phyloP scores from a whole-genome alignment of 2,888 invertebrate species.

The Drosophila lacicola region DNA sequence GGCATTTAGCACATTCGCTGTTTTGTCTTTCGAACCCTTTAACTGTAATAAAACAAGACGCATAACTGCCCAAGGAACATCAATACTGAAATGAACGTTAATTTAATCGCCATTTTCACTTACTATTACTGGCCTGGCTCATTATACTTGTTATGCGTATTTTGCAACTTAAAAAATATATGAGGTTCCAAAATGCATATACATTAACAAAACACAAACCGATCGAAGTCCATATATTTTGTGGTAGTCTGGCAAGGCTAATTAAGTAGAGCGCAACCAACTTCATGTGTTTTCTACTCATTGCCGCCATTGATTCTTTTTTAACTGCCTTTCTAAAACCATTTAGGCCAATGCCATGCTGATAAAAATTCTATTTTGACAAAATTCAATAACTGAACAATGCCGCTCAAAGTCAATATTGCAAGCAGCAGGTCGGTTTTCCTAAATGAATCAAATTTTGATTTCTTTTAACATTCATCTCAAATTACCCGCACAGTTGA shows the following conservation, averaged over 20 bases:
- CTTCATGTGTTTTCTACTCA: neutral
- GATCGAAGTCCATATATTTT: neutral
- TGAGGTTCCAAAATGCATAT: neutral
- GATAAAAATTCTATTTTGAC: too few relatives aligned
- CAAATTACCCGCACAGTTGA: too few relatives aligned
- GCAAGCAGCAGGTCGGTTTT: too few relatives aligned
- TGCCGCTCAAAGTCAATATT: too few relatives aligned
- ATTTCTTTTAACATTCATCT: too few relatives aligned
- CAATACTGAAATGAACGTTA: neutral
- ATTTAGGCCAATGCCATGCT: too few relatives aligned
- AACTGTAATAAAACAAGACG: constrained; percentile 93
- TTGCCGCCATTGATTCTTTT: neutral
- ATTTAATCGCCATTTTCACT: constrained; percentile 18
- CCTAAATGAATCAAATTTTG: too few relatives aligned
- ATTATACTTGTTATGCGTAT: constrained; percentile 25
- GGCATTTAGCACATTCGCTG: constrained; percentile 91
- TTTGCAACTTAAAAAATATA: neutral
- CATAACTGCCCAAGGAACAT: constrained; percentile 63
- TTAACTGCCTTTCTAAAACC: too few relatives aligned
- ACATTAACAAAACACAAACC: neutral
- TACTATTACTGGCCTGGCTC: constrained; percentile 58
- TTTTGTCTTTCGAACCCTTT: constrained; percentile 90
- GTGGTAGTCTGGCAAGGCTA: constrained; percentile 4
- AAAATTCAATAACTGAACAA: too few relatives aligned
- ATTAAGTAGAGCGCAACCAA: neutral